Evolutionary conservation across 2,888 invertebrate genomes (phyloP).

Genomic region (Caradrina clavipalpis): DNA sequence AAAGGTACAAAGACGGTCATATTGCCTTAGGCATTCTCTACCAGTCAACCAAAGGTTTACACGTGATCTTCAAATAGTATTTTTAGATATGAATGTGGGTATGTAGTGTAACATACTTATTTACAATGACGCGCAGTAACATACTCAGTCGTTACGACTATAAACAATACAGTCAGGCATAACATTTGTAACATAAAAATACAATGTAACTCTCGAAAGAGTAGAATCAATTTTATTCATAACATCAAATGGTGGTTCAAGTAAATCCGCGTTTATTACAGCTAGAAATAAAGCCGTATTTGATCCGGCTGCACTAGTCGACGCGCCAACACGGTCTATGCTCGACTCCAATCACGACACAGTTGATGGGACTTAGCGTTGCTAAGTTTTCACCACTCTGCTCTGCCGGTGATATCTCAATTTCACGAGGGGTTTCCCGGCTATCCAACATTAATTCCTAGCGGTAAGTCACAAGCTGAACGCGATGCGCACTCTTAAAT

Average conservation of each 20-base stretch:
- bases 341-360: conserved; percentile 73
- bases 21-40: no score
- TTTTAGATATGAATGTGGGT: background rate
- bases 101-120: background rate
- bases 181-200: conserved; percentile 17
- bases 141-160: conserved; percentile 1
- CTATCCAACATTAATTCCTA: conserved; percentile 81
- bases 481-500: conserved; percentile 59
- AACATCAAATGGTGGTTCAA: conserved; percentile 23
- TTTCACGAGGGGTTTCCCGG: conserved; percentile 82
- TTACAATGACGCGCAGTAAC: background rate
- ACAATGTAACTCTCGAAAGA: conserved; percentile 31
- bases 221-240: conserved; percentile 38
- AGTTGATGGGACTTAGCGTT: conserved; percentile 86
- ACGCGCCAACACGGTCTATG: conserved; percentile 56
- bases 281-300: conserved; percentile 60
- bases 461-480: conserved; percentile 73
- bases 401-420: conserved; percentile 82
- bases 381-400: conserved; percentile 87
- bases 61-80: background rate
- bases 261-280: conserved; percentile 50
- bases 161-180: background rate
- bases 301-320: conserved; percentile 53
- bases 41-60: no score
- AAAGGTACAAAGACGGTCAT: no score